phyloP scores from a whole-genome alignment of 2,113 vertebrate species.

The Tragelaphus buxtoni region DNA sequence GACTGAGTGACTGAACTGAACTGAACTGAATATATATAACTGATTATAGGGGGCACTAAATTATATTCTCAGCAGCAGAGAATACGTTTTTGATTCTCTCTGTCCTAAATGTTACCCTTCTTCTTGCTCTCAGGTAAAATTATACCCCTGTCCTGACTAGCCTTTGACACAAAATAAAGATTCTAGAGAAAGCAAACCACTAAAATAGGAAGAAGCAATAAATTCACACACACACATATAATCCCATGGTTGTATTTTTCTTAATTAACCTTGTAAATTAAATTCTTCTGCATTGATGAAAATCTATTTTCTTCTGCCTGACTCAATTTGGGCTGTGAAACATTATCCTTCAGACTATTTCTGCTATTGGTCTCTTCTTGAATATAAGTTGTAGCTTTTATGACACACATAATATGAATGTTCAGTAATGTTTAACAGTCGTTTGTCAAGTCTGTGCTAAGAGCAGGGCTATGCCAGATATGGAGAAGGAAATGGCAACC shows the following conservation, averaged over 20 bases:
- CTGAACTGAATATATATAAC: background rate
- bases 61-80: background rate
- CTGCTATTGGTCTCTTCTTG: background rate
- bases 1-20: no score
- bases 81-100: background rate
- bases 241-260: background rate
- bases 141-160: background rate
- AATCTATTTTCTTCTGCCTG: constrained; percentile 6
- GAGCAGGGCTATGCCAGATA: background rate
- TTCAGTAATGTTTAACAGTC: background rate
- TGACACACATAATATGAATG: background rate
- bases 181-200: background rate
- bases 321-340: background rate
- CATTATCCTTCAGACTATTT: background rate
- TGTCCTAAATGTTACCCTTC: background rate
- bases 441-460: background rate
- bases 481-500: background rate
- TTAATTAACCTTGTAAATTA: constrained; percentile 33
- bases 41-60: background rate
- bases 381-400: background rate
- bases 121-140: background rate
- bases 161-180: background rate
- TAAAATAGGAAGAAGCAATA: background rate
- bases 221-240: background rate
- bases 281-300: background rate